A percentile compares a stretch with the other conserved stretches of the same genome.
Evolutionary conservation across 2,888 invertebrate species (phyloP).

Genomic region (Beris chalybata): DNA sequence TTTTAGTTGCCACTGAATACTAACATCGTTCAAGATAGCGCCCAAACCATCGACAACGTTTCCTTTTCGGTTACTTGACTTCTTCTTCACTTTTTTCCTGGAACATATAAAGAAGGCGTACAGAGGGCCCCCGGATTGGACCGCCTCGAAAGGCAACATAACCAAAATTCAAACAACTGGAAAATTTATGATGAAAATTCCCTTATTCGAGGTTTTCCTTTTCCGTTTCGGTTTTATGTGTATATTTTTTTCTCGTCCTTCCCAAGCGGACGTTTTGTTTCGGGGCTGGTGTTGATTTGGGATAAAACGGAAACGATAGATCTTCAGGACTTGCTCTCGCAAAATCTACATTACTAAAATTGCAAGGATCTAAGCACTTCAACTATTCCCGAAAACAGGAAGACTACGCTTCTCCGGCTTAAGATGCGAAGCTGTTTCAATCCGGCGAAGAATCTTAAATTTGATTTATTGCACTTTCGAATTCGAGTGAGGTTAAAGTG

Average conservation of each 20-base stretch:
- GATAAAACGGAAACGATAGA: slow-evolving; percentile 27
- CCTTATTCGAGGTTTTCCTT: slow-evolving; percentile 27
- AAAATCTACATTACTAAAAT: not conserved
- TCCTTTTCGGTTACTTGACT: no score
- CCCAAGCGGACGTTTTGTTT: not conserved
- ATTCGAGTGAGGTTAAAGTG: no score
- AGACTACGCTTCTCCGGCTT: slow-evolving; percentile 14
- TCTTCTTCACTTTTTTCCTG: no score
- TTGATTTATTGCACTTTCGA: slow-evolving; percentile 26
- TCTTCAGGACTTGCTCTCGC: slow-evolving; percentile 26
- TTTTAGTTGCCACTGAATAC: not conserved
- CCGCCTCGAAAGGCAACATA: slow-evolving; percentile 8
- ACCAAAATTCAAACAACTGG: slow-evolving; percentile 36
- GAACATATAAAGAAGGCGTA: no score
- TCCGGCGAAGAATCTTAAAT: slow-evolving; percentile 18
- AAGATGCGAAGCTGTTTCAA: slow-evolving; percentile 7
- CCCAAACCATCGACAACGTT: no score
- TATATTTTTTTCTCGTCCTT: not conserved
- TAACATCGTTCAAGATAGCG: not conserved
- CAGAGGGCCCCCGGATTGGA: slow-evolving; percentile 5
- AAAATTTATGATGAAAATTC: slow-evolving; percentile 38
- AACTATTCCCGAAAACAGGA: slow-evolving; percentile 17
- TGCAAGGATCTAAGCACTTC: no score
- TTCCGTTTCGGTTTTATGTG: no score
- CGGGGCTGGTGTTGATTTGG: slow-evolving; percentile 20